Evolutionary conservation across 2,888 invertebrate species (phyloP), one percentile per base, ranked within the genome.

Genomic region (Euplagia quadripunctaria): DNA sequence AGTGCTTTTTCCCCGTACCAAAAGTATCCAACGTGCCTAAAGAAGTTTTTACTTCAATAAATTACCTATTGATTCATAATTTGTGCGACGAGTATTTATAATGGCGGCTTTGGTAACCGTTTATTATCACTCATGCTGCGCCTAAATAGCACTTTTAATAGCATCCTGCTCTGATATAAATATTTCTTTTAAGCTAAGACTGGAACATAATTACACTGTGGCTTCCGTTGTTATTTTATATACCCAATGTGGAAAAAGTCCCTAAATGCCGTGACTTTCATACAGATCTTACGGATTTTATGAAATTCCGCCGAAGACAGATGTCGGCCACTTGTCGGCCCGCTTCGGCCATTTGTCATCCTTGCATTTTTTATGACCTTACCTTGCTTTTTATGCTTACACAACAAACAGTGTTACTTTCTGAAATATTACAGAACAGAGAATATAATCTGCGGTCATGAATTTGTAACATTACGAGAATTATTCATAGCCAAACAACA

Each of bases 261-360:
- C 80, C 86, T 42, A 58, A 73, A 73, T 72, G 67, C 64, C 77
- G 90, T 90, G 91, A 91, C 91, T 92, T 87, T 88, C 86, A 87
- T 89, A 84, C 83, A 80, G 78, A 82, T 82, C 83, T 88, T 85
- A 90, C 85, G 71, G 69, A 70, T 75, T 75, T 72, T 55, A 72
- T 58, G 70, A 89, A 91, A 91, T 91, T 87, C 84, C 80, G 71
- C 76, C 81, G 81, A 84, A 89, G 90, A 92, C 88, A 86, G 83
- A 92, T 92, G 90, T 86, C 82, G 82, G 84, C 88, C 85, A 91
- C 92, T 92, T 89, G 89, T 90, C 92, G 88, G 87, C 70, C 79
- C 79, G 80, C 86, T 85, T 65, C 81, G 75, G 75, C 76, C 82
- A 88, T 92, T 91, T 91, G 88, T 92, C 92, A 91, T 90, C 84